These are phyloP conservation scores for Anthophora plumipes DNA, from an alignment of 2,888 invertebrate genomes.

Conservation along the genomic window DNA sequence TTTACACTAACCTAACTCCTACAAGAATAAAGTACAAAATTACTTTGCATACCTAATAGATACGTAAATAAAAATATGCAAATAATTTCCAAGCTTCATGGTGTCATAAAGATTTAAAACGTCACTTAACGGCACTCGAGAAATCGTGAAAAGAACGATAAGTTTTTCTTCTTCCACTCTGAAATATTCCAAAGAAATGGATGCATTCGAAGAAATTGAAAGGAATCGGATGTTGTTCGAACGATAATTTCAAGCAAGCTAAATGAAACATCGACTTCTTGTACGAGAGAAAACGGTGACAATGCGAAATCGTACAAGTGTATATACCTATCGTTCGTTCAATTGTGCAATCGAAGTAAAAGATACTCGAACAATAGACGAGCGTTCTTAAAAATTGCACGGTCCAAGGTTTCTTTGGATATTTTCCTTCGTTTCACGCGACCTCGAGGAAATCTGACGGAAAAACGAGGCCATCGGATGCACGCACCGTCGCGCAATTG, in stretches of 20 bases:
- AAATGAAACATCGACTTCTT: background rate
- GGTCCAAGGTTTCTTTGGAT: background rate
- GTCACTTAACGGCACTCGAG: too few species aligned
- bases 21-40: too few species aligned
- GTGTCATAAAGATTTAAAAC: too few species aligned
- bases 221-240: background rate
- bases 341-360: slow-evolving; percentile 30
- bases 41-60: too few species aligned
- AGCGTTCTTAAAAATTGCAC: slow-evolving; percentile 7
- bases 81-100: too few species aligned
- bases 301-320: slow-evolving; percentile 26
- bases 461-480: slow-evolving; percentile 5
- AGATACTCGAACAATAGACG: slow-evolving; percentile 10
- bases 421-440: background rate
- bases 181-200: too few species aligned
- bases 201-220: too few species aligned
- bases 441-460: slow-evolving; percentile 16
- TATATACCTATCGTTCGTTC: too few species aligned
- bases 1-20: too few species aligned
- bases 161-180: background rate
- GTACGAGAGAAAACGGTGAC: background rate
- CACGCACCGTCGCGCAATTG: slow-evolving; percentile 2
- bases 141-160: too few species aligned
- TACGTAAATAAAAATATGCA: too few species aligned
- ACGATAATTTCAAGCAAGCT: slow-evolving; percentile 19